A percentile compares a stretch with the other conserved stretches of the same genome.
These are phyloP conservation scores for Chorisops tibialis DNA, from an alignment of 2,888 invertebrate genomes.

Conservation along the genomic window DNA sequence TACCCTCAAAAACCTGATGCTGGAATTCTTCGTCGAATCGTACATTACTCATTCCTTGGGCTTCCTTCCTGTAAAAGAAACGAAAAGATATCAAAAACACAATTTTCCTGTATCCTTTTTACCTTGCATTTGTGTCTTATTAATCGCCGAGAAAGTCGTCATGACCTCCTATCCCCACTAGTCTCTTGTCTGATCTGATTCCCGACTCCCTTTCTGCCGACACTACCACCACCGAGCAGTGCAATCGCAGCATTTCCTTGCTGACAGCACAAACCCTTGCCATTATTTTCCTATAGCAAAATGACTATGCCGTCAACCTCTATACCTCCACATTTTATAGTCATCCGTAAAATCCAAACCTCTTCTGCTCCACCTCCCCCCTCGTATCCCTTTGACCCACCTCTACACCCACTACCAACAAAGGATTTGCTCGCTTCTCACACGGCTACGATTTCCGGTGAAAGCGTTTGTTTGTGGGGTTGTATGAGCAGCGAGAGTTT, in stretches of 20 bases:
- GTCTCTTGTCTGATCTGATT: neutral
- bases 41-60: too few relatives aligned
- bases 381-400: neutral
- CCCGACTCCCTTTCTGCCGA: neutral
- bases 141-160: slow-evolving; percentile 18
- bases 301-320: slow-evolving; percentile 21
- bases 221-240: neutral
- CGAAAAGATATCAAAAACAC: slow-evolving; percentile 22
- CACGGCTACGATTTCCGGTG: slow-evolving; percentile 25
- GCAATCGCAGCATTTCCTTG: slow-evolving; percentile 21
- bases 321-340: slow-evolving; percentile 19
- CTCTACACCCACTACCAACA: slow-evolving; percentile 18
- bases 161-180: neutral
- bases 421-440: slow-evolving; percentile 18
- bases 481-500: too few relatives aligned
- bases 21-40: too few relatives aligned
- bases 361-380: neutral
- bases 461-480: slow-evolving; percentile 16
- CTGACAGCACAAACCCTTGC: slow-evolving; percentile 14
- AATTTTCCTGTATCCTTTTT: slow-evolving; percentile 20
- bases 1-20: too few relatives aligned
- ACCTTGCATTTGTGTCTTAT: slow-evolving; percentile 24
- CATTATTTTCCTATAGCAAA: slow-evolving; percentile 20
- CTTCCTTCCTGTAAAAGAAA: neutral
- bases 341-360: slow-evolving; percentile 20